These are phyloP conservation scores for Vimba vimba DNA, from an alignment of 2,113 vertebrate genomes.

Conservation along the genomic window DNA sequence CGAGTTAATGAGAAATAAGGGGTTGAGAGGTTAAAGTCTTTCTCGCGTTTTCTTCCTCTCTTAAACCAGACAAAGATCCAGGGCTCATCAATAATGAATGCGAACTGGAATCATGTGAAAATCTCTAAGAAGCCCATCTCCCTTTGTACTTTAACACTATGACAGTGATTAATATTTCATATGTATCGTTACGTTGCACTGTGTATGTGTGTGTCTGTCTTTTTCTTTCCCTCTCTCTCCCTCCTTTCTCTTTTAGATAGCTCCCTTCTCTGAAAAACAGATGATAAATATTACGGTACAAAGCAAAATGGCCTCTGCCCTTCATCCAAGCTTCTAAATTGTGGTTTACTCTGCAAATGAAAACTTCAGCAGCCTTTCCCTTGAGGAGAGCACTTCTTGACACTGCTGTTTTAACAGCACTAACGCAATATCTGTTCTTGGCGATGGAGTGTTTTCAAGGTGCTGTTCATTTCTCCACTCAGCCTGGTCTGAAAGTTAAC, in stretches of 20 bases:
- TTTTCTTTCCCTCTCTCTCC: neutral
- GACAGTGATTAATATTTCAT: constrained; percentile 71
- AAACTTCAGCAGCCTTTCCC: constrained; percentile 16
- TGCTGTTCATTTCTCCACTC: constrained; percentile 23
- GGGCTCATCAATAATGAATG: constrained; percentile 70
- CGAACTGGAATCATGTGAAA: constrained; percentile 68
- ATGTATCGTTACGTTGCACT: constrained; percentile 10
- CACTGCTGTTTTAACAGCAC: neutral
- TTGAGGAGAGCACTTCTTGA: constrained; percentile 12
- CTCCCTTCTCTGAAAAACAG: neutral
- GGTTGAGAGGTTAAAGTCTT: constrained; percentile 17
- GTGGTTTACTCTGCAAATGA: constrained; percentile 37
- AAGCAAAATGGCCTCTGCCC: neutral
- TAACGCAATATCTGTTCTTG: constrained; percentile 28
- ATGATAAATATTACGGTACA: neutral
- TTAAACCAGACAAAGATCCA: constrained; percentile 14
- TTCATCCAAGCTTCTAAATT: constrained; percentile 4
- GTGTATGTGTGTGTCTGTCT: constrained; percentile 20
- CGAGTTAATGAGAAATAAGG: neutral
- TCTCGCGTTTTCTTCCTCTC: neutral
- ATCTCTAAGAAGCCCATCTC: constrained; percentile 70
- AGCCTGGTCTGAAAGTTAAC: constrained; percentile 12
- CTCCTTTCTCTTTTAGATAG: constrained; percentile 8
- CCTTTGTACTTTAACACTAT: constrained; percentile 64
- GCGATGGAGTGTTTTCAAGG: neutral